phyloP scores from a whole-genome alignment of 2,113 vertebrate genomes.

The Baryphthengus martii region DNA sequence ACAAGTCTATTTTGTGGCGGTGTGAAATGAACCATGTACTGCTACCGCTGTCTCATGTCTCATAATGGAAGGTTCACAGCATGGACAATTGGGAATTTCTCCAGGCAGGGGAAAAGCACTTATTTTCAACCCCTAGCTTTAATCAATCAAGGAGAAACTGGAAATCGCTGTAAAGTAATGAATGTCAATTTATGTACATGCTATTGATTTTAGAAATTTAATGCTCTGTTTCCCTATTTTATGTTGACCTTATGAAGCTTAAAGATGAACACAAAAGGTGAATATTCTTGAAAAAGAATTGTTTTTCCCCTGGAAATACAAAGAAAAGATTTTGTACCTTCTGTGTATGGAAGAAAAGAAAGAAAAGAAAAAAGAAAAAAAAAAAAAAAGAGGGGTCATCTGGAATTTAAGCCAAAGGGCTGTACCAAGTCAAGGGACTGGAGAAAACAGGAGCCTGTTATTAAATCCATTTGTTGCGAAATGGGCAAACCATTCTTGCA shows the following conservation, averaged over 20 bases:
- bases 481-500: background rate
- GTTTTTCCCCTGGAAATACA: background rate
- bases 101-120: conserved; percentile 66
- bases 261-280: conserved; percentile 39
- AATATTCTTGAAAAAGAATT: conserved; percentile 29
- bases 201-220: conserved; percentile 63
- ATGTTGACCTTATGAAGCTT: conserved; percentile 51
- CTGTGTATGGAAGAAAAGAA: background rate
- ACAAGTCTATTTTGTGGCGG: conserved; percentile 70
- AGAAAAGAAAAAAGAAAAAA: background rate
- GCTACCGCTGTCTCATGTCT: conserved; percentile 66
- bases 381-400: background rate
- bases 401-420: conserved; percentile 34
- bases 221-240: conserved; percentile 63
- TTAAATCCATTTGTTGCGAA: conserved; percentile 23
- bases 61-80: conserved; percentile 71
- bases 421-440: background rate
- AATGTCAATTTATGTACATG: conserved; percentile 64
- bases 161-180: conserved; percentile 58
- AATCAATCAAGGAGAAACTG: conserved; percentile 72
- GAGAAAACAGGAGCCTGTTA: background rate
- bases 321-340: conserved; percentile 2
- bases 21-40: conserved; percentile 65
- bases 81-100: conserved; percentile 68
- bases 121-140: conserved; percentile 69